Conservation (phyloP, 1,140 invertebrate genomes). For the Hyles euphorbiae region DNA sequence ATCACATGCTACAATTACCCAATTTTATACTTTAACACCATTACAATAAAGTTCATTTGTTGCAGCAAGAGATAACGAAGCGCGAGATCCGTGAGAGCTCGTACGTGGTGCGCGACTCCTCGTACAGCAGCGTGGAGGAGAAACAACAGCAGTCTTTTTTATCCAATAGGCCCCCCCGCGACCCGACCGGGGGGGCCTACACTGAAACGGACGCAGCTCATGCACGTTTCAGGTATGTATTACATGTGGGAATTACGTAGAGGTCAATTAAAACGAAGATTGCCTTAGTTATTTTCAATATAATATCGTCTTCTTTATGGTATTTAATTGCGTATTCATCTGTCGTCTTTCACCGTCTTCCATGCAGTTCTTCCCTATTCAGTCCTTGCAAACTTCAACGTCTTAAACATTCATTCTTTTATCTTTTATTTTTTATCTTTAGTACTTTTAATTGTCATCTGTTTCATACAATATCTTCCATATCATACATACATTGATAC, state of each 20-base stretch:
- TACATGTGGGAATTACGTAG: no score
- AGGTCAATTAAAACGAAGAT: neutral
- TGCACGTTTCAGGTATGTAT: conserved; percentile 67
- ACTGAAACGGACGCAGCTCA: conserved; percentile 75
- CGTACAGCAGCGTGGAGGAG: conserved; percentile 65
- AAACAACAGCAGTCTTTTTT: conserved; percentile 74
- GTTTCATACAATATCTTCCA: no score
- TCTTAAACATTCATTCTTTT: no score
- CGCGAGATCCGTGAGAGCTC: conserved; percentile 60
- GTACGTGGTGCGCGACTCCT: conserved; percentile 67
- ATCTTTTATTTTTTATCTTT: no score
- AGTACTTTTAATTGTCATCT: no score
- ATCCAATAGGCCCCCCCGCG: conserved; percentile 75
- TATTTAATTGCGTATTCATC: neutral
- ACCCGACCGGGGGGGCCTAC: conserved; percentile 71
- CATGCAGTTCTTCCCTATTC: no score
- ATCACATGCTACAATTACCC: no score
- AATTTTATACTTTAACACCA: no score
- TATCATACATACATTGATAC: no score
- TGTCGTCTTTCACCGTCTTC: no score
- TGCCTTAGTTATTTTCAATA: neutral
- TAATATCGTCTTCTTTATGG: neutral
- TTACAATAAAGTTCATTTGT: neutral
- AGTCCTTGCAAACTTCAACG: no score
- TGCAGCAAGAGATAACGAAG: conserved; percentile 58